phyloP scores from a whole-genome alignment of 1,140 invertebrate genomes.

The Harlomillsia oculata region DNA sequence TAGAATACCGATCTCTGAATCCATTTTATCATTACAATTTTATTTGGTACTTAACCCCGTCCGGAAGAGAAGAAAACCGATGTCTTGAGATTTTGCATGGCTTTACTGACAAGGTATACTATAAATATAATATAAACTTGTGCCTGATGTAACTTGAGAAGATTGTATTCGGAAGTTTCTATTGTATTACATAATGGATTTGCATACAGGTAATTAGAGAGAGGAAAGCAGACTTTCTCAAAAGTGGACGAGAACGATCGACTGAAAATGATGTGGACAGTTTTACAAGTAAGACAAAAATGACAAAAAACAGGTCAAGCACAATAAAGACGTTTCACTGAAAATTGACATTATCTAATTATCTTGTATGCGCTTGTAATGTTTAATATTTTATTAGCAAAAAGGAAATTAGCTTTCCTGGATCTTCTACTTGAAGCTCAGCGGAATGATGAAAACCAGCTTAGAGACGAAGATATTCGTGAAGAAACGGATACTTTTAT shows the following conservation, averaged over 20 bases:
- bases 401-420: conserved; percentile 52
- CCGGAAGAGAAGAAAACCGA: conserved; percentile 62
- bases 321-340: background rate
- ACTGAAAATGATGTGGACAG: background rate
- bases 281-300: background rate
- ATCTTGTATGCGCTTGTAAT: background rate
- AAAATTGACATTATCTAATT: background rate
- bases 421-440: conserved; percentile 58
- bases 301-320: background rate
- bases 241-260: background rate
- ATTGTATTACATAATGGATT: too few species aligned
- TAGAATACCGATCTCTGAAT: conserved; percentile 66
- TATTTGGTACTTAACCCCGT: conserved; percentile 65
- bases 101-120: conserved; percentile 70
- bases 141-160: too few species aligned
- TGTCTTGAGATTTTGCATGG: conserved; percentile 71
- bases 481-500: conserved; percentile 78
- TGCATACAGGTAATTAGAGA: too few species aligned
- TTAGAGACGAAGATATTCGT: conserved; percentile 56
- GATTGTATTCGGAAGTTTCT: too few species aligned
- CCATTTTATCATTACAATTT: conserved; percentile 73
- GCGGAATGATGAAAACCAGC: conserved; percentile 43
- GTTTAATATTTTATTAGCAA: background rate
- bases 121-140: too few species aligned
- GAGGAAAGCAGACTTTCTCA: too few species aligned